Base-by-base conservation (phyloP, 2,888 invertebrate genomes). In the Neoscelio sp. region DNA sequence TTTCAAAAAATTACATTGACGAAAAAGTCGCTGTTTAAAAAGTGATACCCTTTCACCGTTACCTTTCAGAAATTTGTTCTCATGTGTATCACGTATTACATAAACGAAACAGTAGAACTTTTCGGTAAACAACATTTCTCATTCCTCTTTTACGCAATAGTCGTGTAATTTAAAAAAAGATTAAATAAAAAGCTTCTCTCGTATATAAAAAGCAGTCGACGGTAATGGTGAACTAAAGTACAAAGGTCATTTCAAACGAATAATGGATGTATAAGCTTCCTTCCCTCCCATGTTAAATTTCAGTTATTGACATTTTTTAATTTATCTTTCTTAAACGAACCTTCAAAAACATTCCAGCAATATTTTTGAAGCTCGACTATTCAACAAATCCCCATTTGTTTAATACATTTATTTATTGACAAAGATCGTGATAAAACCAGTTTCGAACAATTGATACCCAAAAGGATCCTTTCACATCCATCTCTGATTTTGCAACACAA, bases 41-140 rank as follows among this genome's bases (percentile, higher is more conserved):
- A 56, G 54, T 56, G 46, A 50, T 58, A 40, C 40, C 48, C 58
- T 58, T 58, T 70, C 58, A 46, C 18, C 58, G 30, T 30, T n/a
- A 28, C 10, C 44, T 48, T 70, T 58, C 50, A 50, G 40, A 50
- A 50, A 58, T 46, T 56, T 20, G 20, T 50, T 70, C 33, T 60
- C 42, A 60, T 70, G 70, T 70, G 70, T 12, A 58, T 60, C 70
- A 60, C 70, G 70, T 70, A 60, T 58, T 70, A 50, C 70, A 70
- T 60, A 70, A 58, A 70, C 33, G 70, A 70, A 60, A 60, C 33
- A 30, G 40, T 40, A 42, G 60, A 70, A 60, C 50, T 50, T 50
- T 60, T 60, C 13, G 13, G 50, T 48, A 42, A 70, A 60, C 60
- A 60, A 60, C 50, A 42, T 60, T 70, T 50, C 35, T 23, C 46